Base-by-base conservation (phyloP, 1,140 invertebrate species). In the Brachionus rotundiformis region DNA sequence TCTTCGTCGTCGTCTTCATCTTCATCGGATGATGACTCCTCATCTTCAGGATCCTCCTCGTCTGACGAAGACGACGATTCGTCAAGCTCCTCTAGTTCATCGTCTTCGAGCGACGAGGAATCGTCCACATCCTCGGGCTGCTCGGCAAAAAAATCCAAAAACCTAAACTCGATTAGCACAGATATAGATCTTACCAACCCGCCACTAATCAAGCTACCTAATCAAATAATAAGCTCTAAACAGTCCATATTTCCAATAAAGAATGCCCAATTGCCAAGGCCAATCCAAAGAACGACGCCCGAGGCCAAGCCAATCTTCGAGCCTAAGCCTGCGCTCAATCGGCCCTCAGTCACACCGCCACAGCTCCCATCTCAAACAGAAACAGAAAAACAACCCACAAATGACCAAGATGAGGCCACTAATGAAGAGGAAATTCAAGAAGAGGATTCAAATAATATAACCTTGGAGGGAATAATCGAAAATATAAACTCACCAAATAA, bases 401-500 rank as follows among this genome's bases (percentile, higher is more conserved):
- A 36, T n/a, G 39, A 73, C 68, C n/a, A 11, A 41, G 44, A 25
- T 5, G 68, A 73, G 0, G 19, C 36, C 8, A 41, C 41, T 39
- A 73, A 44, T 23, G 68, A 73, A 73, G 68, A 73, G 10, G 68
- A 73, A 25, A 8, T 0, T 3, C 36, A 73, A 73, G n/a, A n/a
- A n/a, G 68, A 73, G 25, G 68, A 73, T n/a, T 44, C 23, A 7
- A 73, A 73, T 25, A 73, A 73, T 11, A 44, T 73, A 25, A 73
- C 68, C 10, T n/a, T 73, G 7, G 68, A 44, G 8, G 29, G 27
- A 25, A 73, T 73, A n/a, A 73, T 73, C 23, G 39, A 73, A 44
- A 73, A 73, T 25, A 73, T 73, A 16, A 73, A 73, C 25, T 73
- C 68, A 13, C 68, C 68, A 7, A 73, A 73, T 29, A 73, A 73